Evolutionary conservation across 2,113 vertebrate species (phyloP).

Genomic region (Pomatorhinus ruficollis): DNA sequence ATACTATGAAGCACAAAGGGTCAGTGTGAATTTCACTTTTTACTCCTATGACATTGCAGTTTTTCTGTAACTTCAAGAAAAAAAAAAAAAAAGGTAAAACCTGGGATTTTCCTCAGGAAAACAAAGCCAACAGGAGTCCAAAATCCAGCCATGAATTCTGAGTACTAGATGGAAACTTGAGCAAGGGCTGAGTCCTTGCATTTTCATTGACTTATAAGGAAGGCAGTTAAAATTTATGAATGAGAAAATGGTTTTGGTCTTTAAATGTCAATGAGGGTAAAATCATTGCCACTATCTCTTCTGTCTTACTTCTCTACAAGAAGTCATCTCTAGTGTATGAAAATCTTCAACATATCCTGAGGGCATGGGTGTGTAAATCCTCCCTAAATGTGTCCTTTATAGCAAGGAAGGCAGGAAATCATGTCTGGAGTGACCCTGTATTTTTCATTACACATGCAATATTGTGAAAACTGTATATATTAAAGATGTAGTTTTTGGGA

Average conservation of each 20-base stretch:
- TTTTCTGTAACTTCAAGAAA: neutral
- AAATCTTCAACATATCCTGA: neutral
- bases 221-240: neutral
- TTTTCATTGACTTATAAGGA: neutral
- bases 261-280: neutral
- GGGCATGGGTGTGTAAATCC: neutral
- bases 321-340: neutral
- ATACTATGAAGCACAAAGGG: neutral
- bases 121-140: neutral
- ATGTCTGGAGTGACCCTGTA: rapidly evolving
- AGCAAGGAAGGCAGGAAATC: neutral
- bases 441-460: neutral
- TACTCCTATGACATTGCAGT: neutral
- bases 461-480: neutral
- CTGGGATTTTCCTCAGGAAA: neutral
- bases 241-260: neutral
- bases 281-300: neutral
- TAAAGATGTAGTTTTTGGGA: neutral
- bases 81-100: neutral
- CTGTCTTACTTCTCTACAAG: neutral
- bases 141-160: neutral
- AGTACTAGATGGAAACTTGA: neutral
- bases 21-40: neutral
- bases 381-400: neutral
- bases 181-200: neutral